Evolutionary conservation across 2,113 vertebrate species (phyloP).

Genomic region (Daphoenositta chrysoptera): DNA sequence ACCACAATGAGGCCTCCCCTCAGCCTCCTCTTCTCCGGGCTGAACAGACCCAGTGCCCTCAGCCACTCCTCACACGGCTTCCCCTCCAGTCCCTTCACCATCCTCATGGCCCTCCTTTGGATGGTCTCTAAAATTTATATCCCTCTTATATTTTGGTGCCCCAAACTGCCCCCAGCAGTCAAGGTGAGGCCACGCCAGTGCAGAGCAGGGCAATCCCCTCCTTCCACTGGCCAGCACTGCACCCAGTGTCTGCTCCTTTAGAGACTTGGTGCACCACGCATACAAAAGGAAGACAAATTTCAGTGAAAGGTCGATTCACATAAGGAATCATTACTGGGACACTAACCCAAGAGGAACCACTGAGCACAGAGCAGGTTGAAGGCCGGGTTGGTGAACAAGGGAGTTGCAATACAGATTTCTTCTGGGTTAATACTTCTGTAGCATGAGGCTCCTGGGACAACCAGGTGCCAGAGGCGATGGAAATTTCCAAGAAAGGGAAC

Average conservation of each 20-base stretch:
- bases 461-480: accelerated
- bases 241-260: not conserved
- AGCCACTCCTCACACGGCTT: accelerated
- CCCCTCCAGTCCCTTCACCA: not conserved
- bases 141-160: not conserved
- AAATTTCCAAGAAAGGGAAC: not conserved
- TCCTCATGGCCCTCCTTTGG: not conserved
- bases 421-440: not conserved
- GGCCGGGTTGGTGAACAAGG: not conserved
- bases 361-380: not conserved
- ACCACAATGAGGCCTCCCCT: not conserved
- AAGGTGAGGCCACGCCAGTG: accelerated
- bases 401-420: not conserved
- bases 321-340: not conserved
- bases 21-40: not conserved
- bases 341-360: not conserved
- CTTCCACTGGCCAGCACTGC: accelerated
- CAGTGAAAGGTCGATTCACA: accelerated
- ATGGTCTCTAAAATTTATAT: not conserved
- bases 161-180: not conserved
- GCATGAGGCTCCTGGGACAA: not conserved
- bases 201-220: not conserved
- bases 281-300: accelerated
- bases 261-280: accelerated
- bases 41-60: not conserved